Evolutionary conservation across 2,113 vertebrate genomes (phyloP), one percentile per base, ranked within the genome.

Genomic region (Danionella cerebrum): DNA sequence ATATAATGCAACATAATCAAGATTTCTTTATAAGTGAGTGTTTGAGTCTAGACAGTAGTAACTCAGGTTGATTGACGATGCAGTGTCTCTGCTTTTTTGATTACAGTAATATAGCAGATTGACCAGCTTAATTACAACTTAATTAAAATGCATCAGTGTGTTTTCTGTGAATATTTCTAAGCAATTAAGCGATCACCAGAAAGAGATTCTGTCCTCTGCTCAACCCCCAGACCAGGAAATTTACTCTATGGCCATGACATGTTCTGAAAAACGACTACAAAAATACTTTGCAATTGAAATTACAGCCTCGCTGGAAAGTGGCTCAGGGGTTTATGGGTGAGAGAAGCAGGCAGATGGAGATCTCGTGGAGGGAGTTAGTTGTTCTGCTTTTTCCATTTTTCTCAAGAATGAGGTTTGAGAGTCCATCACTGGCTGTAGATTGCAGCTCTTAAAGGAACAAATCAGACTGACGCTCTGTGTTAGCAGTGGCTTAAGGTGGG

Each of bases 331-430:
- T 64, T 25, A 42, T 53, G 60, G 35, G 50, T 25, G 13, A 21
- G 57, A 67, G 52, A 47, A 42, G 33, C 24, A 11, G 48, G 59
- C 60, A 69, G 71, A 74, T 71, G 75, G 68, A 68, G 55, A 58
- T 45, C 29, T 19, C 44, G 63, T 70, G 27, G 11, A 27, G 58
- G 19, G 47, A 64, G 71, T 53, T 33, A n/a, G 6, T 57, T 27
- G 44, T 21, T 35, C 48, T 69, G 59, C 11, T 72, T 69, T 72
- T 60, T 39, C 58, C 50, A 59, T 69, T 51, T 39, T 33, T 36
- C 45, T n/a, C 42, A 53, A 45, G 21, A 53, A 25, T 53, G 47
- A 47, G 19, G 22, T 54, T 58, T 65, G 33, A 55, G 52, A 47
- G 39, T 48, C 16, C 45, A 41, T 39, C 36, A 13, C 60, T 57